Conservation (phyloP, 2,113 vertebrate species). For the Dolichotis patagonum region DNA sequence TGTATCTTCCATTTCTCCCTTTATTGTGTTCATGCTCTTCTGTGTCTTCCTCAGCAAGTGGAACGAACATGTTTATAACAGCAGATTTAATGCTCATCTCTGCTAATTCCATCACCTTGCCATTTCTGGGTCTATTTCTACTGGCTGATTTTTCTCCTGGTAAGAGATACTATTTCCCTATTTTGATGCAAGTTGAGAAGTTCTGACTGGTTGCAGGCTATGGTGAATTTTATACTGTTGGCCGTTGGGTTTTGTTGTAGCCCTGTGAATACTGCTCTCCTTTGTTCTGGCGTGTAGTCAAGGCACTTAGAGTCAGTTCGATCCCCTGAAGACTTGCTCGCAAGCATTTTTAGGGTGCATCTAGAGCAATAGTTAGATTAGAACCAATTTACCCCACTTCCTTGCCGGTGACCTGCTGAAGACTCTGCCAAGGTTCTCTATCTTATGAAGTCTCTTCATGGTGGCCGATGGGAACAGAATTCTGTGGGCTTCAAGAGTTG, state of each 20-base stretch:
- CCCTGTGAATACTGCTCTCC: background rate
- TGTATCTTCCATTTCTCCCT: background rate
- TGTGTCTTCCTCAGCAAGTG: background rate
- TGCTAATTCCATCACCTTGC: background rate
- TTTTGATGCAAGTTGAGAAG: background rate
- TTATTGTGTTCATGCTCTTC: background rate
- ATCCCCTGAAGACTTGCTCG: background rate
- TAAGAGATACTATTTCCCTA: background rate
- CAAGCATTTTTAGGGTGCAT: background rate
- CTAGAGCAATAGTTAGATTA: background rate
- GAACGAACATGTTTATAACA: background rate
- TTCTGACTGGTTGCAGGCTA: background rate
- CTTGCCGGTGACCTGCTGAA: background rate
- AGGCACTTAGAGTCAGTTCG: background rate
- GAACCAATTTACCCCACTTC: background rate
- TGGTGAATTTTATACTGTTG: background rate
- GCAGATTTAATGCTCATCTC: background rate
- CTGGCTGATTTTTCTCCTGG: background rate
- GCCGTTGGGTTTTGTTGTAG: background rate
- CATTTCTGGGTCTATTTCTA: slow-evolving; percentile 33
- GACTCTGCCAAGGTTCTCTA: background rate
- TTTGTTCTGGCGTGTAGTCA: background rate
- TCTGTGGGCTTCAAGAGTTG: background rate
- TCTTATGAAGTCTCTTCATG: background rate
- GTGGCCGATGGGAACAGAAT: background rate